Base-by-base conservation (phyloP, 1,140 invertebrate genomes). In the Colletes gigas region DNA sequence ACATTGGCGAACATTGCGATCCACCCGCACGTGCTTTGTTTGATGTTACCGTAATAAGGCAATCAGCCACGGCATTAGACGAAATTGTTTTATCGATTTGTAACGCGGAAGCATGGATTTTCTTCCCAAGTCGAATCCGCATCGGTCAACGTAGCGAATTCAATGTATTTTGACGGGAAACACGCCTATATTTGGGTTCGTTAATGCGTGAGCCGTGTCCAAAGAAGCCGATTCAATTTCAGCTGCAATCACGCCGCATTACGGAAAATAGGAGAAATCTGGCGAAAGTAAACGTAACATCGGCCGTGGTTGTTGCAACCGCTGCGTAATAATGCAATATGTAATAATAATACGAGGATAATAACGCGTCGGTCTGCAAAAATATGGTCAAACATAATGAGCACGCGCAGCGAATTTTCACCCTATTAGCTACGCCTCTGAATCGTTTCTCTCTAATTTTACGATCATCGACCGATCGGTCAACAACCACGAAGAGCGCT, bases 221-320 rank as follows among this genome's bases (percentile, higher is more conserved):
- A 86, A 85, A 86, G 84, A 79, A 82, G 87, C 81, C 83, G 87
- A 89, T 88, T 88, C 90, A 90, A 91, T 92, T 92, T 90, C 83
- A 87, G 70, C 83, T 30, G 85, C 83, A 91, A 92, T 92, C 89
- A 88, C 86, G 76, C 59, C 41, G 86, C 68, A 90, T 90, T 87
- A 90, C 87, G 81, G 90, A 90, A 93, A 93, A 92, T 91, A 86
- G 88, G 92, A 93, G 92, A 93, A 92, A 92, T 87, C 90, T 88
- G 78, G 86, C 82, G 89, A 92, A 93, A 92, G 91, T 90, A 88
- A 89, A 83, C 90, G 87, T 89, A 89, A 89, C 86, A 83, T 87
- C 81, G 84, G 30, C 19, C 39, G 78, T 68, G 81, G 66, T 76
- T 83, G 83, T 88, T 86, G 74, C 84, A 81, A 84, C 52, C 50